Conservation (phyloP, 1,140 invertebrate species). For the Oreohelix idahoensis region DNA sequence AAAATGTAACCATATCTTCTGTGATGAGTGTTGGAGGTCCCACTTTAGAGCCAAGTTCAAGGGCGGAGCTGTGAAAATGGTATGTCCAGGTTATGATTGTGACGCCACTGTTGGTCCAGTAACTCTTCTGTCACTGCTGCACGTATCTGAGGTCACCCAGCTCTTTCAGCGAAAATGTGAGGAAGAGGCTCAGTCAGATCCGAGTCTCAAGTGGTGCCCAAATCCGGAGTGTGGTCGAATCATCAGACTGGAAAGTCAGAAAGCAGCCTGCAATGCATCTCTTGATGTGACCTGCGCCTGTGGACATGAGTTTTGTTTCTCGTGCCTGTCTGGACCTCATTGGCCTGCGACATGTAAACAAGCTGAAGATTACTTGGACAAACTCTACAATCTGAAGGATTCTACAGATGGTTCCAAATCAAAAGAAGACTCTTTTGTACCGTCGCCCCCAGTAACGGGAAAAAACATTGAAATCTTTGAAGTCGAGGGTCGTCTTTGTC, state of each 20-base stretch:
- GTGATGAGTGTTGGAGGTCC: slow-evolving; percentile 55
- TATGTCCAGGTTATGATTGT: slow-evolving; percentile 58
- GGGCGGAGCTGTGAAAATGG: slow-evolving; percentile 13
- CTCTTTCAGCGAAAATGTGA: slow-evolving; percentile 39
- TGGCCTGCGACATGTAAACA: slow-evolving; percentile 58
- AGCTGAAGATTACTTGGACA: slow-evolving; percentile 40
- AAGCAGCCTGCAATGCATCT: neutral
- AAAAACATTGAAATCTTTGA: neutral
- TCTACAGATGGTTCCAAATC: neutral
- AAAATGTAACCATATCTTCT: slow-evolving; percentile 58
- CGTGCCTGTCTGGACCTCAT: slow-evolving; percentile 51
- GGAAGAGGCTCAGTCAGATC: slow-evolving; percentile 32
- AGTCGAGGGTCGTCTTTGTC: slow-evolving; percentile 41
- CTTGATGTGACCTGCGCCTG: slow-evolving; percentile 49
- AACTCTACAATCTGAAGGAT: slow-evolving; percentile 1
- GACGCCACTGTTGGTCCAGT: slow-evolving; percentile 41
- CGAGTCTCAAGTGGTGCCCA: slow-evolving; percentile 55
- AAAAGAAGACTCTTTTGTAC: neutral
- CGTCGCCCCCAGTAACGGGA: neutral
- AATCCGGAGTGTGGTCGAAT: slow-evolving; percentile 56
- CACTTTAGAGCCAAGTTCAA: slow-evolving; percentile 43
- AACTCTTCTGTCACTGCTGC: slow-evolving; percentile 50
- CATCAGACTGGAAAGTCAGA: slow-evolving; percentile 29
- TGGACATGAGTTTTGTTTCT: slow-evolving; percentile 53
- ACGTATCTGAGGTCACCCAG: slow-evolving; percentile 44